Evolutionary conservation across 1,140 invertebrate genomes (phyloP).

Genomic region (Helicorthomorpha holstii): DNA sequence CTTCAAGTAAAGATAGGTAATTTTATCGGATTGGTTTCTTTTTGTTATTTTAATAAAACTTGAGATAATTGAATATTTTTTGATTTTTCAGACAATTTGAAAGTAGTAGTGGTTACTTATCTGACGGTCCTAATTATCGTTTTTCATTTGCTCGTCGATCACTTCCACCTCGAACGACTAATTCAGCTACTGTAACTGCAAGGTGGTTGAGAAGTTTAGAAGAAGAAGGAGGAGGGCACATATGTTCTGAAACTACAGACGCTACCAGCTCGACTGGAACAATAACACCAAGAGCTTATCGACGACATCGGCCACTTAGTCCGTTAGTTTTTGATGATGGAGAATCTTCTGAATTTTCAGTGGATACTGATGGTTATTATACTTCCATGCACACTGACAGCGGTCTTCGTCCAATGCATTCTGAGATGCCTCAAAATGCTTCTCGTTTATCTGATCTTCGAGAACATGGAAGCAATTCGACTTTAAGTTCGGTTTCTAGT

Average conservation of each 20-base stretch:
- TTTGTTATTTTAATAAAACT: too few relatives aligned
- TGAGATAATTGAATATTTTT: too few relatives aligned
- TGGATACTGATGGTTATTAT: conserved; percentile 92
- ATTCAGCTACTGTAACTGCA: background rate
- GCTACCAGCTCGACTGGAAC: conserved; percentile 6
- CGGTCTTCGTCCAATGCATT: conserved; percentile 43
- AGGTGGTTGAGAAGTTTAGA: background rate
- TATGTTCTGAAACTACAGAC: background rate
- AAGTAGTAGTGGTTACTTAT: background rate
- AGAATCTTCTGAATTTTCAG: conserved; percentile 83
- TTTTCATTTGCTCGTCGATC: too few relatives aligned
- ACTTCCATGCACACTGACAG: conserved; percentile 94
- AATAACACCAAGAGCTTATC: conserved; percentile 3
- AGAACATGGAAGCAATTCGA: background rate
- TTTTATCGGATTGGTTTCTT: too few relatives aligned
- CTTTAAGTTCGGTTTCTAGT: background rate
- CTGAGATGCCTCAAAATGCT: background rate
- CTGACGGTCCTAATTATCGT: background rate
- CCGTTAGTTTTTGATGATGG: conserved; percentile 42
- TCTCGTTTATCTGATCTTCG: background rate
- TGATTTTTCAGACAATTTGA: background rate
- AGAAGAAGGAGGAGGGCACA: background rate
- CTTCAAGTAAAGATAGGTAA: conserved; percentile 2
- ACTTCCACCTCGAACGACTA: background rate
- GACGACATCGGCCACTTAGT: conserved; percentile 7